Conservation (phyloP, 2,888 invertebrate species). For the Julus scandinavius region DNA sequence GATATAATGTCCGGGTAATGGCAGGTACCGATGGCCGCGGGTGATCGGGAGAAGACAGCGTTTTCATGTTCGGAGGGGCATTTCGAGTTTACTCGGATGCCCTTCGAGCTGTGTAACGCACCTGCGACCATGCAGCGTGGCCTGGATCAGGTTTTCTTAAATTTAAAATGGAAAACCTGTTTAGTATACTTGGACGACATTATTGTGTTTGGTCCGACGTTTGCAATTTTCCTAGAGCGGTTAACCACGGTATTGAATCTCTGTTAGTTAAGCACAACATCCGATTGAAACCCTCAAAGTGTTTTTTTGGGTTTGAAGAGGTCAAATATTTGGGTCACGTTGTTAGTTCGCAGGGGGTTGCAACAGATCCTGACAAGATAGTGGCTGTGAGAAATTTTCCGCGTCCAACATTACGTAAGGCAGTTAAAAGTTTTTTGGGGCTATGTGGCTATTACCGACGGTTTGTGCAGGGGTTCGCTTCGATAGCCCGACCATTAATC, state of each 20-base stretch:
- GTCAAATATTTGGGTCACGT: neutral
- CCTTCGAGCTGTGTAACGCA: neutral
- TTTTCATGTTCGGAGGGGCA: neutral
- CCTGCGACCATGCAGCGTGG: conserved; percentile 9
- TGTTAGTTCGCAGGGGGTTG: neutral
- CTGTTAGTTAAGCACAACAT: neutral
- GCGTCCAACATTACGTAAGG: neutral
- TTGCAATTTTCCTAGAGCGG: neutral
- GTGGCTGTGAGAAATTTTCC: neutral
- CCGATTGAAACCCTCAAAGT: neutral
- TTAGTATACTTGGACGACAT: neutral
- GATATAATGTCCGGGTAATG: neutral
- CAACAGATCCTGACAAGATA: neutral
- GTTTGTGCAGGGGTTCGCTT: neutral
- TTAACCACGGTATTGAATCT: too few relatives aligned
- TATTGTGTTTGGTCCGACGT: neutral
- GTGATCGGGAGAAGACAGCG: neutral
- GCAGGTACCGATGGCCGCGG: neutral
- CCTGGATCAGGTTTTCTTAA: neutral
- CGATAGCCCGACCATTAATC: neutral
- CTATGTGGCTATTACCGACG: neutral
- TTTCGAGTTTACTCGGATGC: neutral
- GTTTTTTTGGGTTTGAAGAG: neutral
- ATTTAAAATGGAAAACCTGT: neutral
- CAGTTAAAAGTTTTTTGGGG: neutral